Evolutionary conservation across 2,888 invertebrate genomes (phyloP).

Genomic region (Fragum fragum): DNA sequence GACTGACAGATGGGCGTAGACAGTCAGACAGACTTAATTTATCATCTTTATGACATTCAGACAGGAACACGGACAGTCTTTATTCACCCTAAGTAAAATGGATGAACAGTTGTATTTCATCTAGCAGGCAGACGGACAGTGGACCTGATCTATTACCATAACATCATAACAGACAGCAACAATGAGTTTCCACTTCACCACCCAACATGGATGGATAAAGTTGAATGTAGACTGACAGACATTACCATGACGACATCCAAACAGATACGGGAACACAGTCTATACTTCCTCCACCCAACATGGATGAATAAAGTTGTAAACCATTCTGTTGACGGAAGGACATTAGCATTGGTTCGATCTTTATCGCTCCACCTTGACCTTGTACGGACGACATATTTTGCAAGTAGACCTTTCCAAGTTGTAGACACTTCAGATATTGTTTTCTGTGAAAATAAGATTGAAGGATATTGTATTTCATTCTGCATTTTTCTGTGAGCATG

Average conservation of each 20-base stretch:
- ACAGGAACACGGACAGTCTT: not conserved
- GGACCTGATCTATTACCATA: no score
- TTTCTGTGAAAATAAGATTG: not conserved
- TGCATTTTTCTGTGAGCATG: no score
- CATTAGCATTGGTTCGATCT: not conserved
- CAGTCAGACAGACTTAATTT: not conserved
- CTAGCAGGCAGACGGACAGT: no score
- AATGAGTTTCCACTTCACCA: not conserved
- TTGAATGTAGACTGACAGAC: not conserved
- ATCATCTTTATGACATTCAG: not conserved
- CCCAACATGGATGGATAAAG: conserved; percentile 8
- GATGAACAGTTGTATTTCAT: no score
- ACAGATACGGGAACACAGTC: not conserved
- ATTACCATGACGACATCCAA: not conserved
- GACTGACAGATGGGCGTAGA: not conserved
- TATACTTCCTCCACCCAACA: conserved; percentile 11
- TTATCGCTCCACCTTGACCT: not conserved
- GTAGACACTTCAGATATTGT: not conserved
- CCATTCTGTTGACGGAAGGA: not conserved
- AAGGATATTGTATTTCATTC: not conserved
- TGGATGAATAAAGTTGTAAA: conserved; percentile 16
- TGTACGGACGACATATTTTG: not conserved
- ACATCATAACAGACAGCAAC: not conserved
- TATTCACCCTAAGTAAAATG: no score
- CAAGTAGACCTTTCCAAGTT: not conserved